Evolutionary conservation across 2,888 invertebrate species (phyloP).

Genomic region (Napeogenes inachia): DNA sequence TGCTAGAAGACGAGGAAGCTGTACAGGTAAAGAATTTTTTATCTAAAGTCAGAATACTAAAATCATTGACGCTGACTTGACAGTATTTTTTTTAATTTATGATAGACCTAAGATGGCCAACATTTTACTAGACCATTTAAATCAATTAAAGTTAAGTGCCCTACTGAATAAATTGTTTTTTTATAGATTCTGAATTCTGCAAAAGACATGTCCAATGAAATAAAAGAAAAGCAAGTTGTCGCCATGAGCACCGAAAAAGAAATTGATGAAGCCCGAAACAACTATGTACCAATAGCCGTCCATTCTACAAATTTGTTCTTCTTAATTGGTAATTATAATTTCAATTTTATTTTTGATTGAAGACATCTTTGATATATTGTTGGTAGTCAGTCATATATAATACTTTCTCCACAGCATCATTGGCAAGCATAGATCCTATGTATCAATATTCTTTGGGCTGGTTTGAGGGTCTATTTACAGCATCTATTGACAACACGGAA

Average conservation of each 20-base stretch:
- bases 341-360: not conserved
- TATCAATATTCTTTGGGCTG: slow-evolving; percentile 96
- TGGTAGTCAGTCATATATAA: not conserved
- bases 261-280: slow-evolving; percentile 89
- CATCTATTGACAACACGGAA: slow-evolving; percentile 91
- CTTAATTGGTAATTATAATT: slow-evolving; percentile 81
- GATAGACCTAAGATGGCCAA: too few relatives aligned
- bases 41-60: not conserved
- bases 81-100: too few relatives aligned
- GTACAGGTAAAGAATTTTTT: slow-evolving; percentile 73
- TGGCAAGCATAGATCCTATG: slow-evolving; percentile 97
- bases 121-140: not conserved
- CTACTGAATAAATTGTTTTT: not conserved
- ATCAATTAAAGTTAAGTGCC: not conserved
- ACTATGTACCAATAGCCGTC: slow-evolving; percentile 92
- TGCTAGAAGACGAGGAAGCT: slow-evolving; percentile 93
- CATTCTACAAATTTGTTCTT: slow-evolving; percentile 95
- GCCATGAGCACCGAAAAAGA: slow-evolving; percentile 93
- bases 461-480: slow-evolving; percentile 93
- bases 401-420: slow-evolving; percentile 77
- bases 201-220: slow-evolving; percentile 92
- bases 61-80: too few relatives aligned
- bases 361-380: not conserved
- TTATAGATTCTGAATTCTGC: slow-evolving; percentile 89
- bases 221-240: slow-evolving; percentile 91